Conservation (phyloP, 35 echinoderm and acorn worm species). For the Hemicentrotus pulcherrimus region DNA sequence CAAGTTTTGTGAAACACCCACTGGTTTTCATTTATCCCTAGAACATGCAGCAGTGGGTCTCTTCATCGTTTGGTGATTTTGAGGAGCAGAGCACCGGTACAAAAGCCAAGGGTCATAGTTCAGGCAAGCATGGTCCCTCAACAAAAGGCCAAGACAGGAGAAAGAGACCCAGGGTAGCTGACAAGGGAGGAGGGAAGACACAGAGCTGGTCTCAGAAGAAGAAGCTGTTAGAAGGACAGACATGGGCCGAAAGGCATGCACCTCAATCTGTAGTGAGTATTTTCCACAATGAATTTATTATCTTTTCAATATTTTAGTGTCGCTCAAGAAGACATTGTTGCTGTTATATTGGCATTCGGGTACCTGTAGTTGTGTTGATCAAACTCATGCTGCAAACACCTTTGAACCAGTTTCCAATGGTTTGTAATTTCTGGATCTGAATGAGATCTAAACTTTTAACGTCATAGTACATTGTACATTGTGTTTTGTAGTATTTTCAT, state of each 20-base stretch:
- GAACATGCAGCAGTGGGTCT: constrained; percentile 71
- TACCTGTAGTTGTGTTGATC: too few species aligned
- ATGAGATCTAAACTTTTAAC: too few species aligned
- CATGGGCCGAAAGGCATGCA: constrained; percentile 79
- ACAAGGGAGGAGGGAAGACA: background rate
- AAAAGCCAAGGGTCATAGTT: constrained; percentile 34
- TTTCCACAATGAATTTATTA: too few species aligned
- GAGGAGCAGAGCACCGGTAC: constrained; percentile 48
- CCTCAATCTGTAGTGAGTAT: constrained; percentile 68
- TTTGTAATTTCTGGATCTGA: too few species aligned
- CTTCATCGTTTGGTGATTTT: constrained; percentile 77
- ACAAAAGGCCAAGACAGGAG: background rate
- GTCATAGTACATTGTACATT: too few species aligned
- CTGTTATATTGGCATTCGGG: too few species aligned
- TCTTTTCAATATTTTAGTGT: too few species aligned
- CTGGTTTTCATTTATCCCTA: background rate
- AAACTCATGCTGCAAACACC: too few species aligned
- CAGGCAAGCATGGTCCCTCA: constrained; percentile 36
- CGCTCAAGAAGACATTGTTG: too few species aligned
- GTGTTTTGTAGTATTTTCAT: too few species aligned
- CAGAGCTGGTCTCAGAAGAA: constrained; percentile 38
- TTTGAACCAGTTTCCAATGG: too few species aligned
- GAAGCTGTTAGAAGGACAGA: constrained; percentile 55
- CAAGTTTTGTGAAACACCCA: too few species aligned
- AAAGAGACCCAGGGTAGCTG: constrained; percentile 26